phyloP scores from a whole-genome alignment of 2,888 invertebrate genomes.

The Antheraea assamensis region DNA sequence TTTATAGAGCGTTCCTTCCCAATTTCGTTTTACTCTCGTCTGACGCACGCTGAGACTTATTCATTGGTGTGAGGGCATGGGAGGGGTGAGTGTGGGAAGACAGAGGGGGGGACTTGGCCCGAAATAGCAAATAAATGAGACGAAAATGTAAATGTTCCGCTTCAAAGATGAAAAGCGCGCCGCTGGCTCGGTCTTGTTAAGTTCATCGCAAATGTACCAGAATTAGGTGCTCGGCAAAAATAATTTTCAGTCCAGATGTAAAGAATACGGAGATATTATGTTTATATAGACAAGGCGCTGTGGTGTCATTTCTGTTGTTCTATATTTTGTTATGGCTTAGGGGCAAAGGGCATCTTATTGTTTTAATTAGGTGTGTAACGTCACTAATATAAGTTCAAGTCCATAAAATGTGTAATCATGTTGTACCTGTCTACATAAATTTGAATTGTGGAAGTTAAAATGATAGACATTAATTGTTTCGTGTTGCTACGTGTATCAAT shows the following conservation, averaged over 20 bases:
- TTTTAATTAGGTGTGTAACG: background rate
- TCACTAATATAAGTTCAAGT: background rate
- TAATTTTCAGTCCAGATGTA: constrained; percentile 78
- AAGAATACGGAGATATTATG: constrained; percentile 39
- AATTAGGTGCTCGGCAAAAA: constrained; percentile 77
- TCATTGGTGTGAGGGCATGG: constrained; percentile 69
- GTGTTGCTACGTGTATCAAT: background rate
- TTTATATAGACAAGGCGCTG: constrained; percentile 7
- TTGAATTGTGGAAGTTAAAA: background rate
- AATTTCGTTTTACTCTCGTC: constrained; percentile 77
- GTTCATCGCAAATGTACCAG: constrained; percentile 81
- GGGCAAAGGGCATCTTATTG: background rate
- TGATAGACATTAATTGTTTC: background rate
- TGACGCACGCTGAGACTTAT: constrained; percentile 78
- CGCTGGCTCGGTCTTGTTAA: constrained; percentile 77
- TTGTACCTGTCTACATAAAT: background rate
- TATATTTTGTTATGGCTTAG: constrained; percentile 2
- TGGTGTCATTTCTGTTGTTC: constrained; percentile 9
- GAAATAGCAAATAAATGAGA: constrained; percentile 83
- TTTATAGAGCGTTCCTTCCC: constrained; percentile 82
- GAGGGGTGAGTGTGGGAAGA: constrained; percentile 45
- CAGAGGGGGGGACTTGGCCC: constrained; percentile 63
- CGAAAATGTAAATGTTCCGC: constrained; percentile 83
- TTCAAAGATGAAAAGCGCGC: constrained; percentile 81
- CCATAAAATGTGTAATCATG: background rate